Conservation (phyloP, 2,888 invertebrate genomes). For the Hypomecis atomaria region DNA sequence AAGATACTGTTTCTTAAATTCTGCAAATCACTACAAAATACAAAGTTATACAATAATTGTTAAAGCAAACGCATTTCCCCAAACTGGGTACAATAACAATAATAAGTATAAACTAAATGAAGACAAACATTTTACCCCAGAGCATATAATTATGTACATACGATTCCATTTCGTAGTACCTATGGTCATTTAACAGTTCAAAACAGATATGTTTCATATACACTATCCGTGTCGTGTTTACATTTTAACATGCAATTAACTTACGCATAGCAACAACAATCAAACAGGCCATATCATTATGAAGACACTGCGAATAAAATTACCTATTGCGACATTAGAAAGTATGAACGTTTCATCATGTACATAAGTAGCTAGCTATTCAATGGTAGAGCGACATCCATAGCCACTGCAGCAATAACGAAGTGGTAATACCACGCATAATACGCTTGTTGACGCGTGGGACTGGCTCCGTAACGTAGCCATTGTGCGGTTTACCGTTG, state of each 20-base stretch:
- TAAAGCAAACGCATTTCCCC: too few species aligned
- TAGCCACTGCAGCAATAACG: constrained; percentile 59
- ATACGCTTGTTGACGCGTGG: constrained; percentile 65
- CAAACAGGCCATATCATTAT: constrained; percentile 56
- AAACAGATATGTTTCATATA: neutral
- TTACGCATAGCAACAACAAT: constrained; percentile 40
- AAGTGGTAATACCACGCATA: constrained; percentile 62
- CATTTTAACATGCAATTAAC: neutral
- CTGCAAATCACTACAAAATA: too few species aligned
- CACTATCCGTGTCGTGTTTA: neutral
- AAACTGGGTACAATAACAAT: too few species aligned
- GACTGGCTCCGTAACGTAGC: constrained; percentile 61
- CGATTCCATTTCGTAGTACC: too few species aligned
- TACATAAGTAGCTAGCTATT: constrained; percentile 57
- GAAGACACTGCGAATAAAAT: constrained; percentile 60
- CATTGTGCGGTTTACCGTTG: constrained; percentile 49
- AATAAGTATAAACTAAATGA: too few species aligned
- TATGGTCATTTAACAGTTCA: too few species aligned
- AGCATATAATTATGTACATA: too few species aligned
- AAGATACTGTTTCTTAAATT: too few species aligned
- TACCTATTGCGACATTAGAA: constrained; percentile 73
- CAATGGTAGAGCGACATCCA: constrained; percentile 55
- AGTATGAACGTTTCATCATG: constrained; percentile 69
- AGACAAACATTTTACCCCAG: too few species aligned
- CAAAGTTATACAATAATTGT: too few species aligned